Base-by-base conservation (phyloP, 2,888 invertebrate species). In the Drosophila bunnanda region DNA sequence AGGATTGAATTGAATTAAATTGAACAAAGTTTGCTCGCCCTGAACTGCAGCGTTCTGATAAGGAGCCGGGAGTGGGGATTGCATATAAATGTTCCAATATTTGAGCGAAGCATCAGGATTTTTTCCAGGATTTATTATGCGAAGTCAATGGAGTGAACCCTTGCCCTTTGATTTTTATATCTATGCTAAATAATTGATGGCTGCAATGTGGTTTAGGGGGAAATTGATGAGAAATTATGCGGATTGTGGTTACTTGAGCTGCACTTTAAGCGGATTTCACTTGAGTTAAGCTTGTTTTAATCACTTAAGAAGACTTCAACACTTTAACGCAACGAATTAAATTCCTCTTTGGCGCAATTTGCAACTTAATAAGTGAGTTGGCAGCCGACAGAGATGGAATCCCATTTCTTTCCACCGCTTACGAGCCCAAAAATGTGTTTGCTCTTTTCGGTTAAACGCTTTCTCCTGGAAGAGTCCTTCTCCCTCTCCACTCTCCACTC, bases 1-100 rank as follows among this genome's bases (percentile, higher is more conserved):
- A 70, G 56, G 46, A 81, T 72, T 71, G 69, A 80, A 87, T 81
- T 77, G 84, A 84, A 87, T 80, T 77, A 70, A 84, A 78, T 76
- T 70, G 76, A 78, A 80, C 39, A 67, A 70, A 74, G 78, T 66
- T 76, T 67, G 53, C 48, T 66, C 54, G 66, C 60, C 58, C 46
- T 36, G 32, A 44, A 56, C 67, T 67, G 67, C 67, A 68, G 67
- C 4, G 28, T 22, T 20, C 28, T n/a, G 67, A 67, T 67, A 67
- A 67, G 66, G 46, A 20, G 28, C 28, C n/a, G n/a, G 34, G 20
- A 9, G 34, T 20, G 22, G 43, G 55, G 39, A 67, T 28, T 39
- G 43, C 70, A 80, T 78, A 71, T 82, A 71, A 62, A 67, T 67
- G 59, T 46, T 32, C 53, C 71, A 82, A 80, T 85, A 77, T 85